Conservation (phyloP, 2,113 vertebrate genomes). For the Ariopsis seemanni region DNA sequence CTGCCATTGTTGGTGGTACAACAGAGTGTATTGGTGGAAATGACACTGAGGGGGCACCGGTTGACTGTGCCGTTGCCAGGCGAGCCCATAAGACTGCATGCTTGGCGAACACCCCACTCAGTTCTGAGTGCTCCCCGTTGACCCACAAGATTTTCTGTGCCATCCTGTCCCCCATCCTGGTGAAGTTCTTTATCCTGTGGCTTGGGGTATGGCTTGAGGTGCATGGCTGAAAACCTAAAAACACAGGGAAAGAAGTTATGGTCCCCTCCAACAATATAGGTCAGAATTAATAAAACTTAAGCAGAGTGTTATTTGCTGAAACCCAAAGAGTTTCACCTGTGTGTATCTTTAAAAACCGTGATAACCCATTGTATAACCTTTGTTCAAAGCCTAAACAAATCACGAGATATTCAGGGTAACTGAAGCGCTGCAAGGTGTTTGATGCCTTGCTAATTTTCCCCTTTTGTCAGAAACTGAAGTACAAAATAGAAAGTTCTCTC, state of each 20-base stretch:
- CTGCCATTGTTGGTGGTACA: conserved; percentile 46
- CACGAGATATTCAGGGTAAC: background rate
- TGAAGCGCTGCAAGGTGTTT: background rate
- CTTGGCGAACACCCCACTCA: conserved; percentile 65
- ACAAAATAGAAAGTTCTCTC: background rate
- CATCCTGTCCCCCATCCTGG: conserved; percentile 65
- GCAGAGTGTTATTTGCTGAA: background rate
- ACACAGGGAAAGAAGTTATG: conserved; percentile 38
- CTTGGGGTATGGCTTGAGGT: conserved; percentile 85
- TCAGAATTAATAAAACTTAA: background rate
- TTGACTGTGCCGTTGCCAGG: conserved; percentile 64
- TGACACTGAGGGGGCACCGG: conserved; percentile 72
- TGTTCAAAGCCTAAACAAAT: background rate
- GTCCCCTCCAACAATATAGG: background rate
- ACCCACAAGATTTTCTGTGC: conserved; percentile 62
- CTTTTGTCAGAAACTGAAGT: background rate
- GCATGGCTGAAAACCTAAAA: conserved; percentile 84
- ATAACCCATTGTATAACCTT: background rate
- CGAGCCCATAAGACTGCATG: conserved; percentile 61
- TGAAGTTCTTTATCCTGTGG: conserved; percentile 76
- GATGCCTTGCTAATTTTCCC: background rate
- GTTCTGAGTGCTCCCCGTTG: conserved; percentile 67
- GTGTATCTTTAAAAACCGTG: background rate
- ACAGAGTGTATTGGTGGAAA: conserved; percentile 80
- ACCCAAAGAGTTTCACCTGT: no score